A percentile compares a stretch with the other conserved stretches of the same genome.
Conservation (phyloP, 2,888 invertebrate genomes). For the Clitarchus hookeri region DNA sequence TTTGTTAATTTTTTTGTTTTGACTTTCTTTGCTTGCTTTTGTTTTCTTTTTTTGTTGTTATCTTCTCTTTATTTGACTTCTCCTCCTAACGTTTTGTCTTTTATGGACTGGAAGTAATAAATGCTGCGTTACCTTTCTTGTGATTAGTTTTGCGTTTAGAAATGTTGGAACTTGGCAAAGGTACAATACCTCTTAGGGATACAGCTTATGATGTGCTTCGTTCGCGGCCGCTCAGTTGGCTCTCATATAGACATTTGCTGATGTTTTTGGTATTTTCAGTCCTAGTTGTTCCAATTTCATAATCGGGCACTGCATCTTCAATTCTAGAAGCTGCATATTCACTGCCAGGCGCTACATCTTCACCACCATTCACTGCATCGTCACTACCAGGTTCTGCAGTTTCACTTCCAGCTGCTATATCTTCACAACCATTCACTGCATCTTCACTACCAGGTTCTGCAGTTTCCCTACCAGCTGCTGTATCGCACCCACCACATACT, state of each 20-base stretch:
- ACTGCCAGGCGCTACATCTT: too few species aligned
- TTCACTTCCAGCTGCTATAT: too few species aligned
- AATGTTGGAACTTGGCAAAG: not conserved
- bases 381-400: not conserved
- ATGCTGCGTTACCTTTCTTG: not conserved
- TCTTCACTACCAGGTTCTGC: not conserved
- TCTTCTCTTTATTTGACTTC: not conserved
- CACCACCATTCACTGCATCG: too few species aligned
- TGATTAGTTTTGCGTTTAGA: not conserved
- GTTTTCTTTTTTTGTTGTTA: conserved; percentile 2
- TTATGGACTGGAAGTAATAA: not conserved
- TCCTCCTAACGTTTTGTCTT: not conserved
- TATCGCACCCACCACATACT: not conserved
- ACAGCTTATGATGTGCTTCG: not conserved
- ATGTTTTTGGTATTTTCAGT: not conserved
- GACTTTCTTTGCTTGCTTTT: not conserved
- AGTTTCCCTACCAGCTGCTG: not conserved
- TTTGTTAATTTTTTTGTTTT: too few species aligned
- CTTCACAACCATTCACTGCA: not conserved
- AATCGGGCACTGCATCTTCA: too few species aligned
- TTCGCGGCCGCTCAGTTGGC: not conserved
- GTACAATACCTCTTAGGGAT: not conserved
- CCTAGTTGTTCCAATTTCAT: not conserved
- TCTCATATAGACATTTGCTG: conserved; percentile 11
- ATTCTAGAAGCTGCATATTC: too few species aligned